Evolutionary conservation across 2,113 vertebrate genomes (phyloP), one percentile per base, ranked within the genome.

Genomic region (Erinaceus europaeus): DNA sequence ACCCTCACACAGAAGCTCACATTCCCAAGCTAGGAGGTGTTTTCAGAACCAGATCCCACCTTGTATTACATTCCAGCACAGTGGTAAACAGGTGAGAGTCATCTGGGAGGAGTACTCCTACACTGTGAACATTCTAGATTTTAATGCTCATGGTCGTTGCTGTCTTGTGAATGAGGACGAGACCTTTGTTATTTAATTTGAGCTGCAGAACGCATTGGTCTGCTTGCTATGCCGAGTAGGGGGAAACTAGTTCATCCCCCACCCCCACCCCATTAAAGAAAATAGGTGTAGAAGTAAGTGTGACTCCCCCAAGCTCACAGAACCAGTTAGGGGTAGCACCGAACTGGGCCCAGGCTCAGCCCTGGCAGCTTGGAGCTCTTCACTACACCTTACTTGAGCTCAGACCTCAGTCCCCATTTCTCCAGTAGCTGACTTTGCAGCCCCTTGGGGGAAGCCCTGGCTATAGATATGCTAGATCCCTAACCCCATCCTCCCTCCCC

Each of bases 91-190:
- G 75, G 83, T 71, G 46, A 17, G 36, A 23, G 62, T 86, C 75
- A 40, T 44, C 72, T 65, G 14, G 53, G 29, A 10, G 18, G 46
- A 20, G 13, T 3, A 12, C 9, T 17, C 44, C 38, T 34, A 40
- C 10, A 23, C 69, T 59, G 72, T 88, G 89, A 80, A 78, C 77
- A 83, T 55, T 55, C 64, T 91, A 14, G 80, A 74, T 3, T 14
- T 61, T 90, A 17, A 50, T 71, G n/a, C n/a, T n/a, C 57, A 55
- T 78, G 40, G 12, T 42, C 64, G 20, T 55, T 50, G 21, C 74
- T 71, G 23, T n/a, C 65, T 42, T 55, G 62, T 13, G 53, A 59
- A 29, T 52, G 38, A 75, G 36, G 23, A 44, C 61, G 40, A 80
- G 15, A 25, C 9, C 68, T 64, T 76, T 65, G 50, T 53, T 74